Conservation (phyloP, 2,797 vertebrate species). For the Agapornis canus region DNA sequence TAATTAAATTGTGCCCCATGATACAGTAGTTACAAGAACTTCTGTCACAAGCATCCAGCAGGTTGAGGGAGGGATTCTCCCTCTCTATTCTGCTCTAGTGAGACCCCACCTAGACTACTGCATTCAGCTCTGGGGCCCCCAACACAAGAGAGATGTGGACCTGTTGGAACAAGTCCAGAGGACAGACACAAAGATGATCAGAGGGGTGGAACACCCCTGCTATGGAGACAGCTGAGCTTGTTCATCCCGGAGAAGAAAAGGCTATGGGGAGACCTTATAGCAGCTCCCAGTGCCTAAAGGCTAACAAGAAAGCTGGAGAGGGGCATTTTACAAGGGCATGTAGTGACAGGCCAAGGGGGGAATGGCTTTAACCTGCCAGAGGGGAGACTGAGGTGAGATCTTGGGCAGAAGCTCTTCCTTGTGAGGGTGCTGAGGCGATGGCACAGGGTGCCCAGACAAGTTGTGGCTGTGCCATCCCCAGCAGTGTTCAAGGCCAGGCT, state of each 20-base stretch:
- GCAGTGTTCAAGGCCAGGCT: neutral
- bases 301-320: neutral
- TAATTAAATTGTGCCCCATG: no score
- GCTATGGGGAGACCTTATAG: neutral
- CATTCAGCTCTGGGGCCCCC: neutral
- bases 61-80: neutral
- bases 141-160: neutral
- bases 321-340: neutral
- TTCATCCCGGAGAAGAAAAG: neutral
- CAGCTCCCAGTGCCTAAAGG: neutral
- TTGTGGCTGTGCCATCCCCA: neutral
- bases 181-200: neutral
- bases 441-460: neutral
- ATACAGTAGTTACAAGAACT: neutral
- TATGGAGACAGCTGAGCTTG: neutral
- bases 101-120: neutral
- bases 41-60: rapidly evolving
- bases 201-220: neutral
- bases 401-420: neutral
- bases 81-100: neutral
- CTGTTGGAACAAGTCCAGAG: neutral
- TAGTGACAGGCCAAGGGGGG: neutral
- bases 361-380: neutral
- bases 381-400: neutral
- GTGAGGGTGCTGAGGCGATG: neutral